Conservation (phyloP, 2,797 vertebrate species). For the Petrocephalus sullivani region DNA sequence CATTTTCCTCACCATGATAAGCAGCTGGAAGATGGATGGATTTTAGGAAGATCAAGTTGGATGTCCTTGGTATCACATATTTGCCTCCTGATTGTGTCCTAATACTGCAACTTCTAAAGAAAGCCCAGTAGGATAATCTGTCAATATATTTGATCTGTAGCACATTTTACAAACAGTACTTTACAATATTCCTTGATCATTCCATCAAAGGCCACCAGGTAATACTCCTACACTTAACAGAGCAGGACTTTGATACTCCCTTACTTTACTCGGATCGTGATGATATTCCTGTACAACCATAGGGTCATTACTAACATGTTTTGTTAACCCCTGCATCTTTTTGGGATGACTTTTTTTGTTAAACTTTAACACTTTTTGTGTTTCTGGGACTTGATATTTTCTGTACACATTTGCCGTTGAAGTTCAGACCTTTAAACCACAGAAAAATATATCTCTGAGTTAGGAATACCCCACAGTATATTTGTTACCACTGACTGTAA, state of each 20-base stretch:
- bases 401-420: background rate
- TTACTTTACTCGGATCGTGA: background rate
- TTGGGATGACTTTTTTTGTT: background rate
- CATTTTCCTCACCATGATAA: background rate
- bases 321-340: background rate
- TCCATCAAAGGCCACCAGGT: background rate
- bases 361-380: background rate
- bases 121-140: background rate
- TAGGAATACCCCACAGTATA: background rate
- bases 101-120: background rate
- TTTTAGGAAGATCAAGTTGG: background rate
- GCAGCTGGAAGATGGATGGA: background rate
- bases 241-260: background rate
- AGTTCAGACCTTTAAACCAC: background rate
- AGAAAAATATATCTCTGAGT: background rate
- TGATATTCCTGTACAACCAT: background rate
- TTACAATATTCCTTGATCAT: background rate
- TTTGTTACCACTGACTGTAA: background rate
- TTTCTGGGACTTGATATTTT: background rate
- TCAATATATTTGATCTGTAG: background rate
- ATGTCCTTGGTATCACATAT: background rate
- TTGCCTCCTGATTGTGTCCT: background rate
- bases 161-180: background rate
- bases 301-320: background rate
- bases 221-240: background rate